Evolutionary conservation across 2,888 invertebrate genomes (phyloP), one percentile per base, ranked within the genome.

Genomic region (Leptopilina drosophilae): DNA sequence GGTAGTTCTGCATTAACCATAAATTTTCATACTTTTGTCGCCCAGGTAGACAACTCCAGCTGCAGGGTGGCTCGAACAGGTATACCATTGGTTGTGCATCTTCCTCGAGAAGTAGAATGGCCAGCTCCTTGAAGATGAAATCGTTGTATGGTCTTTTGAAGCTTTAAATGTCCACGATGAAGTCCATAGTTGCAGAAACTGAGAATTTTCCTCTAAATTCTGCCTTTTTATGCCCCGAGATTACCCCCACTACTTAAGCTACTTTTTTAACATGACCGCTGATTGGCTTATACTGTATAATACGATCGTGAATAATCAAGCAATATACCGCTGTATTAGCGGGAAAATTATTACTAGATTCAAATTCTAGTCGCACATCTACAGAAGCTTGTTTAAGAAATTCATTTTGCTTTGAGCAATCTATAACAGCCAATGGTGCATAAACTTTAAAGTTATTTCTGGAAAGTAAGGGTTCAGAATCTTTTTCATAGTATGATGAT

Each of bases 111-210:
- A n/a, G n/a, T n/a, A n/a, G n/a, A n/a, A n/a, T n/a, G n/a, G n/a
- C n/a, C n/a, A n/a, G n/a, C n/a, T n/a, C n/a, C n/a, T n/a, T n/a
- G n/a, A n/a, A n/a, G n/a, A n/a, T n/a, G n/a, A n/a, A n/a, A n/a
- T n/a, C n/a, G n/a, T n/a, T n/a, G n/a, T n/a, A n/a, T n/a, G n/a
- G n/a, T n/a, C n/a, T n/a, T n/a, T n/a, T n/a, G n/a, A n/a, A n/a
- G n/a, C n/a, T n/a, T n/a, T n/a, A n/a, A n/a, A n/a, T n/a, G n/a
- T n/a, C n/a, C 77, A 79, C 59, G n/a, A 80, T 77, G 67, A 77
- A 76, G 26, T 78, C 76, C 80, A 80, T 79, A 14, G 14, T 79
- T 40, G 42, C 8, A 12, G 56, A 14, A n/a, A 56, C 56, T 56
- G 56, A 56, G 12, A 4, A 56, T 56, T 56, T 56, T 5, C 12